phyloP scores from a whole-genome alignment of 2,113 vertebrate genomes.

The Catagonus wagneri region DNA sequence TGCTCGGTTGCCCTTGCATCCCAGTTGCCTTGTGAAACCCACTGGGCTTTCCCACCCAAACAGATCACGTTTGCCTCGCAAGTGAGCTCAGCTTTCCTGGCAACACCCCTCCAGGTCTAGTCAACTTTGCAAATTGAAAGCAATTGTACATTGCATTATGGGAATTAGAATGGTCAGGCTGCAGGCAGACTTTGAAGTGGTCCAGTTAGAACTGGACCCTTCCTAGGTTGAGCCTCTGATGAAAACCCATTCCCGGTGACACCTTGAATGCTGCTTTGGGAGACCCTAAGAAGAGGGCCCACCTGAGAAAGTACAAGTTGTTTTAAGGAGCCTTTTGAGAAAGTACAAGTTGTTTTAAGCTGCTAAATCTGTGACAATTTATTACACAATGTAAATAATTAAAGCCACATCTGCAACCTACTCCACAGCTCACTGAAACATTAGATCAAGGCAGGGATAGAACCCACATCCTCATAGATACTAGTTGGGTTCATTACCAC shows the following conservation, averaged over 20 bases:
- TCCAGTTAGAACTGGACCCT: neutral
- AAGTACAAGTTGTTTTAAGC: neutral
- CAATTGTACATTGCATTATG: neutral
- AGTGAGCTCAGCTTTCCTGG: neutral
- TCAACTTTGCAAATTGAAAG: neutral
- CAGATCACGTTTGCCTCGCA: neutral
- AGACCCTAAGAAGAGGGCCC: neutral
- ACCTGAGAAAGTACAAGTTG: no score
- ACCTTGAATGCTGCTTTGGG: neutral
- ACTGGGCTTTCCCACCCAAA: no score
- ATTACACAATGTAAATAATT: neutral
- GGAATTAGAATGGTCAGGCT: neutral
- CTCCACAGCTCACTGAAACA: no score
- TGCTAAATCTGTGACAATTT: neutral
- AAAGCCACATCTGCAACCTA: no score
- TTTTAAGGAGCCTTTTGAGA: neutral
- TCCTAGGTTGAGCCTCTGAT: neutral
- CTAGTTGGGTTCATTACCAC: no score
- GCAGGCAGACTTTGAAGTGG: neutral
- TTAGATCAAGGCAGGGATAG: no score
- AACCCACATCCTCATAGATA: no score
- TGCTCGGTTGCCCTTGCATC: neutral
- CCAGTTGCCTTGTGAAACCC: neutral
- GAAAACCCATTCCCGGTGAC: neutral
- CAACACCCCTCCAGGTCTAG: neutral